Evolutionary conservation across 1,140 invertebrate species (phyloP).

Genomic region (Cryptotermes secundus): DNA sequence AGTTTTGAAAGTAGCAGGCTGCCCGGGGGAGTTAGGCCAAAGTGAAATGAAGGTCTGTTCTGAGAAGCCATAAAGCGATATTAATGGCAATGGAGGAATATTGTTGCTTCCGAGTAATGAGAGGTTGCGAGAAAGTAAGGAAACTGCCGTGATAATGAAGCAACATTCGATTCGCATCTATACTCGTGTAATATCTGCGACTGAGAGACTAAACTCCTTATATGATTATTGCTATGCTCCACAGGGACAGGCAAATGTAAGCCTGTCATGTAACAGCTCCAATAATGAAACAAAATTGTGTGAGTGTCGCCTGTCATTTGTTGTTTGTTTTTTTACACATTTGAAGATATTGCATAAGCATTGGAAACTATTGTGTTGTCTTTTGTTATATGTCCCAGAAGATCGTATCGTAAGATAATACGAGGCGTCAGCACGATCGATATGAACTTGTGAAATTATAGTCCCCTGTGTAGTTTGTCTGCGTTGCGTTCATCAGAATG

Average conservation of each 20-base stretch:
- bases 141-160: not conserved
- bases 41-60: not conserved
- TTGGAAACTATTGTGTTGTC: not conserved
- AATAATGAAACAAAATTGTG: slow-evolving; percentile 14
- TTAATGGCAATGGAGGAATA: slow-evolving; percentile 3
- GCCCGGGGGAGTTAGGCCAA: no score
- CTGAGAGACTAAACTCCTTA: not conserved
- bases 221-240: not conserved
- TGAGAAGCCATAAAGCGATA: not conserved
- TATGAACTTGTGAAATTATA: not conserved
- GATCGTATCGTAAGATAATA: slow-evolving; percentile 1
- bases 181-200: not conserved
- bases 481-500: not conserved
- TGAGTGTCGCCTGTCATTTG: not conserved
- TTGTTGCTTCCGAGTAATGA: slow-evolving; percentile 3
- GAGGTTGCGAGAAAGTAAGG: not conserved
- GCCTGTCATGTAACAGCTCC: not conserved
- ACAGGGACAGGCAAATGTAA: not conserved
- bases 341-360: not conserved
- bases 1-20: no score
- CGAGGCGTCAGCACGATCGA: not conserved
- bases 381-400: not conserved
- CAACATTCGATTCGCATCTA: not conserved
- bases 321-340: not conserved
- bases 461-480: not conserved